Evolutionary conservation across 2,113 vertebrate species (phyloP), one percentile per base, ranked within the genome.

Genomic region (Xiphias gladius): DNA sequence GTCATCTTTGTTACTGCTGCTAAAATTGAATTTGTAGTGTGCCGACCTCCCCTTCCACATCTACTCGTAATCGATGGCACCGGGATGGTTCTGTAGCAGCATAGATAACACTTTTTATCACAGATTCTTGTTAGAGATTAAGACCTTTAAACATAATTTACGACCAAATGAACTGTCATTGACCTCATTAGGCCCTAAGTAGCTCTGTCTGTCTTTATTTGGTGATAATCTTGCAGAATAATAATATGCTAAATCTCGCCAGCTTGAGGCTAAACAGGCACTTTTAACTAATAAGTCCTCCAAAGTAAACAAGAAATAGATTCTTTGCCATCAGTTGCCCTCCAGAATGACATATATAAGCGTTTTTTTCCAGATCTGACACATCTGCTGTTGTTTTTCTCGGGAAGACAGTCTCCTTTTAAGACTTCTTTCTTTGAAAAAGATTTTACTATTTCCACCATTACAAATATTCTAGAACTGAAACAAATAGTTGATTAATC

Each of bases 21-120:
- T 76, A n/a, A 84, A 85, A 85, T 81, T 61, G 19, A 71, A 85
- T 85, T 83, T 85, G 41, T 80, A 76, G 82, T 73, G 22, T n/a
- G 26, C 46, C 16, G n/a, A 50, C 70, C 71, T 79, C 48, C 39
- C 28, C 57, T 82, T 64, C 78, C 65, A 52, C 62, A 57, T 83
- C 32, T 19, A 66, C 59, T 50, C 46, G 48, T 77, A 68, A 86
- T 79, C 4, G 8, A 75, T 74, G 41, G 54, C 26, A 73, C 39
- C 46, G 59, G 32, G 58, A 14, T 14, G 28, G 35, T 43, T 61
- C 39, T 77, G 54, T 48, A 71, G 52, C 54, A 32, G 41, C 22
- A 55, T 39, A 59, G 70, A 82, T 72, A 77, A 80, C 1, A 1
- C 16, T 28, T 82, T 78, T 75, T 73, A 73, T 77, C 72, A 62